phyloP scores from a whole-genome alignment of 1,140 invertebrate genomes.

The Bombus impatiens region DNA sequence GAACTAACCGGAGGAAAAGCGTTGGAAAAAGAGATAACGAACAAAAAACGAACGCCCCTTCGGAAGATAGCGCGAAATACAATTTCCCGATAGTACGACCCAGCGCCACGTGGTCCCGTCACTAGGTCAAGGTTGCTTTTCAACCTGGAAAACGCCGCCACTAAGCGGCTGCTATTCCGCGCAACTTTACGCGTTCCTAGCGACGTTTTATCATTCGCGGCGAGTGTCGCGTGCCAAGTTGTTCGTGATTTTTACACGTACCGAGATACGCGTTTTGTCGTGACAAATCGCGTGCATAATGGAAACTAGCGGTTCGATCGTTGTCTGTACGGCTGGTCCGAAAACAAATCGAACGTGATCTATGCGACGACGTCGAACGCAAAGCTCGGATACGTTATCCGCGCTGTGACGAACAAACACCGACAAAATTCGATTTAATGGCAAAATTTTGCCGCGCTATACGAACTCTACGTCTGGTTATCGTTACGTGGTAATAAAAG shows the following conservation, averaged over 20 bases:
- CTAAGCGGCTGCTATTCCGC: conserved; percentile 1
- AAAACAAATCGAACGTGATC: too few relatives aligned
- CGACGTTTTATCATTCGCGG: background rate
- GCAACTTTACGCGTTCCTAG: background rate
- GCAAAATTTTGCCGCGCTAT: background rate
- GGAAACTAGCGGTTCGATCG: too few relatives aligned
- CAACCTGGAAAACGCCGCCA: conserved; percentile 41
- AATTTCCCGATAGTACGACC: conserved; percentile 22
- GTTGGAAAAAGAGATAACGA: too few relatives aligned
- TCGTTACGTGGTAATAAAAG: background rate
- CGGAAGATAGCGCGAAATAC: conserved; percentile 9
- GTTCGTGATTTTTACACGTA: background rate
- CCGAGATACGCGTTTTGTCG: background rate
- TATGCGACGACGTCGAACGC: too few relatives aligned
- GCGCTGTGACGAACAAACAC: too few relatives aligned
- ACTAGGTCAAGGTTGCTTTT: conserved; percentile 64
- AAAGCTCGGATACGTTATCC: background rate
- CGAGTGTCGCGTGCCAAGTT: background rate
- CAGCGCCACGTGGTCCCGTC: background rate
- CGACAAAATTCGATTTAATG: background rate
- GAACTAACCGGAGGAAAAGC: too few relatives aligned
- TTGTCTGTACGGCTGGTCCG: background rate
- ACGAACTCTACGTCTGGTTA: background rate
- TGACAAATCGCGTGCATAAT: background rate
- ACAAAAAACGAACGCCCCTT: background rate